These are phyloP conservation scores for Hylaea fasciaria DNA, from an alignment of 2,888 invertebrate genomes.

Conservation along the genomic window DNA sequence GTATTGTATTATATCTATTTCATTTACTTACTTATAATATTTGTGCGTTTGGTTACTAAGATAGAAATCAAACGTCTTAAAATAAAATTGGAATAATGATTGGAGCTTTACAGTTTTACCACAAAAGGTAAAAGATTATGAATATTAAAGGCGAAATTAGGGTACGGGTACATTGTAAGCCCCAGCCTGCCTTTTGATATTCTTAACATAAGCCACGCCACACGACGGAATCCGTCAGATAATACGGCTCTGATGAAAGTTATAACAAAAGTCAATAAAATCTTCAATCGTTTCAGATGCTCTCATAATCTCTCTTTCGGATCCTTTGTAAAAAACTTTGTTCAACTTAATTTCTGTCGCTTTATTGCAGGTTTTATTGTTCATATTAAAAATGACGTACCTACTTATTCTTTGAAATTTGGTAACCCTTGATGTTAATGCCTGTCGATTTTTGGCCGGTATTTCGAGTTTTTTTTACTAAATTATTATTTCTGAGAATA, in stretches of 20 bases:
- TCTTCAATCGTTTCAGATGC: slow-evolving; percentile 26
- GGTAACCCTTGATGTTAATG: too few relatives aligned
- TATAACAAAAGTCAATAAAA: slow-evolving; percentile 31
- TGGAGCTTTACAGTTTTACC: slow-evolving; percentile 29
- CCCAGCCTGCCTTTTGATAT: slow-evolving; percentile 46
- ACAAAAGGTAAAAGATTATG: slow-evolving; percentile 36
- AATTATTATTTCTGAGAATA: too few relatives aligned
- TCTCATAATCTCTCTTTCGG: slow-evolving; percentile 14
- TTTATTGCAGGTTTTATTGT: background rate
- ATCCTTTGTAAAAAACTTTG: slow-evolving; percentile 18
- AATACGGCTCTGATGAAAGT: slow-evolving; percentile 29
- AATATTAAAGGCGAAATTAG: slow-evolving; percentile 45
- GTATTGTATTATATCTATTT: too few relatives aligned
- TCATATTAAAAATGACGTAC: background rate
- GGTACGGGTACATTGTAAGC: slow-evolving; percentile 35
- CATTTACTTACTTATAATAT: too few relatives aligned
- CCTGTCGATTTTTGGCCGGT: too few relatives aligned
- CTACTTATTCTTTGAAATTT: too few relatives aligned
- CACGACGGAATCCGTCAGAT: slow-evolving; percentile 35
- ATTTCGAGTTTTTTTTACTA: too few relatives aligned
- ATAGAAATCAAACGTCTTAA: too few relatives aligned
- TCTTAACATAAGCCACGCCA: slow-evolving; percentile 41
- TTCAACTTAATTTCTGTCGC: slow-evolving; percentile 12
- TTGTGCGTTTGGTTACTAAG: too few relatives aligned
- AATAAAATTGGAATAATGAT: slow-evolving; percentile 10